Evolutionary conservation across 2,888 invertebrate genomes (phyloP), one percentile per base, ranked within the genome.

Genomic region (Pecten maximus): DNA sequence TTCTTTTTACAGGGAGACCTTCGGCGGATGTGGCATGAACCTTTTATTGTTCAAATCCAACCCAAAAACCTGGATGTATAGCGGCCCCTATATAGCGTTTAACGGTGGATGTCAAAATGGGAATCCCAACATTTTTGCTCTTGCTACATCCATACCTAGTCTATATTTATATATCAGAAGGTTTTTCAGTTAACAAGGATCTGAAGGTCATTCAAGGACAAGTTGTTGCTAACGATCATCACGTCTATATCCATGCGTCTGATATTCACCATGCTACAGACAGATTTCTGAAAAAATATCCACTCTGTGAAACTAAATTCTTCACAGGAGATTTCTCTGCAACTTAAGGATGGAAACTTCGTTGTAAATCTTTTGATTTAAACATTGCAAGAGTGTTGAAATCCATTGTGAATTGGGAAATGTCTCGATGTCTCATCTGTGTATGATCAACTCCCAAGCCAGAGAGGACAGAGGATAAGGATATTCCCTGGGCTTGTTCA

Each of bases 21-120:
- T 95, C 97, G 99, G 96, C 98, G 99, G 96, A 99, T 99, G 99
- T 99, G 99, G 99, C 98, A 98, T 96, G 99, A 97, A 93, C 97
- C 97, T 4, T 97, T 97, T 92, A 94, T 96, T 39, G 93, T 92
- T 23, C 92, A 93, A 44, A 91, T 92, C 40, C 92, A 93, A 19
- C 91, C 95, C 44, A 96, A 96, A 92, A 95, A 96, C 91, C 91
- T 96, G 92, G 96, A 96, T 89, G 96, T 96, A 88, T 96, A 95
- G 89, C 39, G 3, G 35, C 2, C 23, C 39, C 16, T 28, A 40
- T 48, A 28, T 28, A 44, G 35, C 15, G 35, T 50, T 4, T 15
- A 88, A 15, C 4, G 15, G 12, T n/a, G 40, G n/a, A n/a, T 10
- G n/a, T 28, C 87, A 87, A 40, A 16, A 87, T 87, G 28, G 39